A percentile compares a stretch with the other conserved stretches of the same genome.
Evolutionary conservation across 1,140 invertebrate species (phyloP).

Genomic region (Chymomyza costata): DNA sequence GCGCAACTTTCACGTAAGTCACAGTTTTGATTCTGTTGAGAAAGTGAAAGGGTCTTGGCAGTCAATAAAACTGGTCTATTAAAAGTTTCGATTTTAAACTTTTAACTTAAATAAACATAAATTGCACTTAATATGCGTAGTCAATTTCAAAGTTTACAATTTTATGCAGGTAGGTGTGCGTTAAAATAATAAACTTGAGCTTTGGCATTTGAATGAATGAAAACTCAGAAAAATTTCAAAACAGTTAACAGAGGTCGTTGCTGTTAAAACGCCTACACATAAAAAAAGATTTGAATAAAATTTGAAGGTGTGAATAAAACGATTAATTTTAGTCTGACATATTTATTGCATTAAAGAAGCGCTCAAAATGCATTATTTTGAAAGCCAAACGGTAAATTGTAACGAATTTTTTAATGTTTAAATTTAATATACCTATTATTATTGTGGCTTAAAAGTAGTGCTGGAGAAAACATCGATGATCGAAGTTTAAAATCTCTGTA

Average conservation of each 20-base stretch:
- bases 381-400: no score
- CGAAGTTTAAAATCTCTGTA: no score
- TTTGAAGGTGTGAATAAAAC: constrained; percentile 30
- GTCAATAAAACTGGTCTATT: constrained; percentile 2
- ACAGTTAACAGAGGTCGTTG: no score
- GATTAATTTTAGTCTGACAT: no score
- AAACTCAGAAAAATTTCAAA: no score
- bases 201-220: constrained; percentile 44
- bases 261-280: constrained; percentile 18
- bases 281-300: constrained; percentile 5
- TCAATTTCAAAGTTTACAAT: constrained; percentile 38
- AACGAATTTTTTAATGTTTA: no score
- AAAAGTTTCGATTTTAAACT: constrained; percentile 15
- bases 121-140: constrained; percentile 17
- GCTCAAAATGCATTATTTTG: no score
- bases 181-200: constrained; percentile 28
- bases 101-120: constrained; percentile 5
- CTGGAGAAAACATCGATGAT: no score
- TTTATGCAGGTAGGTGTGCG: constrained; percentile 2
- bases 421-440: no score
- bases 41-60: constrained; percentile 35
- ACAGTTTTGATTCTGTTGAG: no score
- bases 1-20: constrained; percentile 28
- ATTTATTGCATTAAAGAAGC: no score
- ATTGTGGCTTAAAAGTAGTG: no score